phyloP scores from a whole-genome alignment of 2,797 vertebrate genomes.

The Sebastes steindachneri region DNA sequence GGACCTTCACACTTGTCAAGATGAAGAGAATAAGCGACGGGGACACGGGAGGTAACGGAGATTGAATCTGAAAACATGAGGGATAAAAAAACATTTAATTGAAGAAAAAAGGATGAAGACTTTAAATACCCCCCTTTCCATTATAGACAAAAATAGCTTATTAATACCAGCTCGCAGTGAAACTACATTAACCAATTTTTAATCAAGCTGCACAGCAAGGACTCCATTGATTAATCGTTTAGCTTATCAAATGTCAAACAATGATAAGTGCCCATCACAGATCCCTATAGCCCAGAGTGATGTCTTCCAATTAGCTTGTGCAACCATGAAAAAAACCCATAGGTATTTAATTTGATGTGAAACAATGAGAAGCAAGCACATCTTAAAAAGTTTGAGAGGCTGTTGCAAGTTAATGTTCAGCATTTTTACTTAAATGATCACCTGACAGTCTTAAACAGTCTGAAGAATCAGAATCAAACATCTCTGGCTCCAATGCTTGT shows the following conservation, averaged over 20 bases:
- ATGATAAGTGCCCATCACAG: slow-evolving; percentile 18
- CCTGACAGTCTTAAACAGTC: neutral
- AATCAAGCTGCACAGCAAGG: slow-evolving; percentile 42
- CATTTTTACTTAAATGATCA: neutral
- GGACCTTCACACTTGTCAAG: neutral
- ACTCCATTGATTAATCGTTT: slow-evolving; percentile 33
- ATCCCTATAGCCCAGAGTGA: neutral
- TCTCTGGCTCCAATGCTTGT: neutral
- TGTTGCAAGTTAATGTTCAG: neutral
- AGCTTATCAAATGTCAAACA: slow-evolving; percentile 32
- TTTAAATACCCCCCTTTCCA: neutral
- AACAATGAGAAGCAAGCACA: neutral
- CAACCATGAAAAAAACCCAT: neutral
- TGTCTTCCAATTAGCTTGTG: slow-evolving; percentile 21
- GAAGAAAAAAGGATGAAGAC: neutral
- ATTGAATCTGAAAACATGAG: slow-evolving; percentile 7
- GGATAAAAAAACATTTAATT: neutral
- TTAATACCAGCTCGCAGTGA: slow-evolving; percentile 1
- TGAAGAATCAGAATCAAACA: neutral
- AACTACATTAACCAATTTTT: slow-evolving; percentile 19
- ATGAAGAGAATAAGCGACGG: neutral
- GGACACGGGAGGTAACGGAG: neutral
- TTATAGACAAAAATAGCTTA: neutral
- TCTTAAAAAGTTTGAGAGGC: neutral
- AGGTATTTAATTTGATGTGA: slow-evolving; percentile 15